These are phyloP conservation scores for Trilocha varians DNA, from an alignment of 2,888 invertebrate species.

Conservation along the genomic window DNA sequence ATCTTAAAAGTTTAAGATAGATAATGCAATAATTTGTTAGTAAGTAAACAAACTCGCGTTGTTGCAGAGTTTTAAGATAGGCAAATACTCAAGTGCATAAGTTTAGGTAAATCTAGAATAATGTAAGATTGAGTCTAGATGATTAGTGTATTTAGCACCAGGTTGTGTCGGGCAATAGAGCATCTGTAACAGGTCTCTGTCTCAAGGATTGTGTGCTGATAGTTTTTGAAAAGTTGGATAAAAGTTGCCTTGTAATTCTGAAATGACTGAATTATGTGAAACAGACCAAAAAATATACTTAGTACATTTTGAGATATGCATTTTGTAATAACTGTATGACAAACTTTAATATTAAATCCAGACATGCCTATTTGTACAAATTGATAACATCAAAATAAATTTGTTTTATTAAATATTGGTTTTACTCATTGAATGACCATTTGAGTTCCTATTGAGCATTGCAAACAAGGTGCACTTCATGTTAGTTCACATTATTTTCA, in stretches of 20 bases:
- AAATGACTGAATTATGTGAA: conserved; percentile 6
- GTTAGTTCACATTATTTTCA: too few relatives aligned
- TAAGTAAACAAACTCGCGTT: neutral
- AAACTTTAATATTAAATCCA: conserved; percentile 33
- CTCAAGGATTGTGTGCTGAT: conserved; percentile 3
- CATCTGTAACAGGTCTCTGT: neutral
- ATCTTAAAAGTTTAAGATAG: neutral
- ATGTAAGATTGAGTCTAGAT: conserved; percentile 13
- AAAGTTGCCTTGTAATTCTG: neutral
- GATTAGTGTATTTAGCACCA: neutral
- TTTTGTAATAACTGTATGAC: conserved; percentile 21
- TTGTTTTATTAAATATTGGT: conserved; percentile 38
- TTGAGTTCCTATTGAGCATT: too few relatives aligned
- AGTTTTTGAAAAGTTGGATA: neutral
- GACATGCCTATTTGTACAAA: conserved; percentile 46
- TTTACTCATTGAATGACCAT: too few relatives aligned
- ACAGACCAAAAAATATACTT: conserved; percentile 8
- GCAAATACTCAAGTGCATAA: conserved; percentile 42
- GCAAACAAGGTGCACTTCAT: too few relatives aligned
- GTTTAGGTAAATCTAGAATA: conserved; percentile 15
- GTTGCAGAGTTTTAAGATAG: conserved; percentile 5
- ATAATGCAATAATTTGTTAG: conserved; percentile 1
- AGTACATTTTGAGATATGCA: conserved; percentile 12
- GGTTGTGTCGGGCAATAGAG: neutral
- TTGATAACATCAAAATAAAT: conserved; percentile 29